Conservation (phyloP, 2,797 vertebrate species). For the Alauda arvensis region DNA sequence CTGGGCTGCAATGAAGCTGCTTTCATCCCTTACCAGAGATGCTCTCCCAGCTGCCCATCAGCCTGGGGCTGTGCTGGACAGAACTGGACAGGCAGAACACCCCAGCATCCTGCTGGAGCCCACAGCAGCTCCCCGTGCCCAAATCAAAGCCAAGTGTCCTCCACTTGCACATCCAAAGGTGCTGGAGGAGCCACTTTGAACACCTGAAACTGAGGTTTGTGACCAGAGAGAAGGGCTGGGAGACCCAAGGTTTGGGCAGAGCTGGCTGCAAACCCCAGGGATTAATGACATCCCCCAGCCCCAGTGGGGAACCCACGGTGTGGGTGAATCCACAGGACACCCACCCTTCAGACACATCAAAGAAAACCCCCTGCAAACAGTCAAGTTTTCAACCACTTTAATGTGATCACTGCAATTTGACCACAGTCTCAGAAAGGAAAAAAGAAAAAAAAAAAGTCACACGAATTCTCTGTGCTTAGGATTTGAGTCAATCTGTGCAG, state of each 20-base stretch:
- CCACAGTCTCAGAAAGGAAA: constrained; percentile 31
- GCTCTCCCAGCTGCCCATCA: not conserved
- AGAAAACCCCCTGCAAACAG: constrained; percentile 36
- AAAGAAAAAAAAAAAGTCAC: not conserved
- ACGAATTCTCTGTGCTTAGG: constrained; percentile 43
- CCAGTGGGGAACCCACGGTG: not conserved
- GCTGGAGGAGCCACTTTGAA: not conserved
- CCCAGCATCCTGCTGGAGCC: not conserved
- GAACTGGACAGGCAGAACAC: not conserved
- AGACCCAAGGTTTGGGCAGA: not conserved
- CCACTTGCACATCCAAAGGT: not conserved
- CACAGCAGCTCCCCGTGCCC: not conserved
- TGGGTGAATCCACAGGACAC: too few species aligned
- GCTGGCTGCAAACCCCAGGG: not conserved
- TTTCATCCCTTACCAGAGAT: not conserved
- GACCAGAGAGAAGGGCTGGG: not conserved
- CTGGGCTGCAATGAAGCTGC: not conserved
- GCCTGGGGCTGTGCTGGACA: not conserved
- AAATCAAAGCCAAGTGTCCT: not conserved
- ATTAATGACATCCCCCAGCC: not conserved
- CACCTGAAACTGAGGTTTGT: not conserved
- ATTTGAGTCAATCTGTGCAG: constrained; percentile 30
- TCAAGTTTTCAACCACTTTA: constrained; percentile 48
- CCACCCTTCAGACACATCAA: not conserved
- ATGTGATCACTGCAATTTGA: constrained; percentile 56